Evolutionary conservation across 2,797 vertebrate genomes (phyloP).

Genomic region (Sebastes taczanowskii): DNA sequence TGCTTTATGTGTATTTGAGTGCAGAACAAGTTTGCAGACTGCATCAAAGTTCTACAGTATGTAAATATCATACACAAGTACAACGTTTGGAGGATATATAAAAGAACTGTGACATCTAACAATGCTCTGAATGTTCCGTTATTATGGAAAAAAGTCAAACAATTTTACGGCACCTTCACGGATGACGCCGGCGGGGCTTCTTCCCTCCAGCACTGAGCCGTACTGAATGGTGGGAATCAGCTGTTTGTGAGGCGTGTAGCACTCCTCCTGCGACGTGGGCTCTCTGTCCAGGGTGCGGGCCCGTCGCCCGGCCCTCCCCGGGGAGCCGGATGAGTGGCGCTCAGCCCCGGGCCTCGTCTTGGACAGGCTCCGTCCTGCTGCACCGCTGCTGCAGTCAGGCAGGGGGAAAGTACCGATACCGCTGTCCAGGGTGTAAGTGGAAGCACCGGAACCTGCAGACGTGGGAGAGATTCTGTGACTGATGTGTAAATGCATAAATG

Average conservation of each 20-base stretch:
- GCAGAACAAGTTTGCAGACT: neutral
- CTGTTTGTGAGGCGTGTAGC: slow-evolving; percentile 77
- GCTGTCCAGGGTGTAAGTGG: slow-evolving; percentile 95
- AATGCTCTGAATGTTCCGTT: neutral
- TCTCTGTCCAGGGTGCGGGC: slow-evolving; percentile 94
- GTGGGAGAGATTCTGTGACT: neutral
- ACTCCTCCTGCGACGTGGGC: slow-evolving; percentile 87
- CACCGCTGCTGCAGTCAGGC: slow-evolving; percentile 89
- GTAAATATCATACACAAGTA: too few relatives aligned
- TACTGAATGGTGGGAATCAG: slow-evolving; percentile 80
- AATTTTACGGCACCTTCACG: slow-evolving; percentile 80
- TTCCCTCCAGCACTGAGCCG: slow-evolving; percentile 77
- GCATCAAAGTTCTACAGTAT: neutral
- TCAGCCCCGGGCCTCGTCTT: slow-evolving; percentile 86
- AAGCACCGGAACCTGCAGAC: slow-evolving; percentile 88
- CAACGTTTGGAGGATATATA: neutral
- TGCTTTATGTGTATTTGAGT: neutral
- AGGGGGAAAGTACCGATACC: slow-evolving; percentile 96
- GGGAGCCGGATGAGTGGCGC: slow-evolving; percentile 78
- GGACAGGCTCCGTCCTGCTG: slow-evolving; percentile 87
- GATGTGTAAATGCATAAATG: neutral
- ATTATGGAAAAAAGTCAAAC: neutral
- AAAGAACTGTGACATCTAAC: neutral
- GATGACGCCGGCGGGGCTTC: slow-evolving; percentile 68
- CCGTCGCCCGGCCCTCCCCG: slow-evolving; percentile 85